Evolutionary conservation across 2,797 vertebrate genomes (phyloP), one percentile per base, ranked within the genome.

Genomic region (Aselliscus stoliczkanus): DNA sequence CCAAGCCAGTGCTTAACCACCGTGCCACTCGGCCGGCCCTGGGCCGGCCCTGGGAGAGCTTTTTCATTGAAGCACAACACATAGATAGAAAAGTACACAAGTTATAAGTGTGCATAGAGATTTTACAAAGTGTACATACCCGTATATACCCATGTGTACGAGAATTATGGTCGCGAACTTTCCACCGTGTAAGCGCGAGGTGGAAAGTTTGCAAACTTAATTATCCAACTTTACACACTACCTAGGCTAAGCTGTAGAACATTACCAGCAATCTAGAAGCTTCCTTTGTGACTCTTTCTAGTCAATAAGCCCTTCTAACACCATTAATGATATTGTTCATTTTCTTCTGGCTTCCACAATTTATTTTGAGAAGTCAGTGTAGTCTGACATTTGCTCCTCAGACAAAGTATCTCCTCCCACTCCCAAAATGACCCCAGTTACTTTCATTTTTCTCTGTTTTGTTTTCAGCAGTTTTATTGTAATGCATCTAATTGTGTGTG

Each of bases 371-470:
- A 44, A 1, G 52, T 77, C 21, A n/a, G 5, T 42, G 2, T 47
- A 27, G 21, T 23, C 27, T 72, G 56, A 47, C 14, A 39, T 85
- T 73, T 50, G 3, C 6, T 18, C 7, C 37, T 65, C 12, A 4
- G 62, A 31, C n/a, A 80, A 8, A 25, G 4, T 2, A 14, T 42
- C 17, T 23, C 56, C 31, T 31, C 17, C 2, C 6, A 39, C 34
- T 1, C 7, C 1, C 10, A 47, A 17, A 0, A 4, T 20, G 54
- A 4, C 5, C 44, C 1, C 14, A 12, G 13, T 23, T 56, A 5
- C n/a, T 72, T 62, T 42, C 23, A n/a, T 17, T 92, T 82, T 20
- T 29, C 23, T 77, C 10, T 52, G 17, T 34, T 77, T 47, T 64
- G 14, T 79, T 90, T 54, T 67, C 25, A 44, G 42, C 5, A 54